Conservation (phyloP, 1,140 invertebrate genomes). For the Drosophila navojoa region DNA sequence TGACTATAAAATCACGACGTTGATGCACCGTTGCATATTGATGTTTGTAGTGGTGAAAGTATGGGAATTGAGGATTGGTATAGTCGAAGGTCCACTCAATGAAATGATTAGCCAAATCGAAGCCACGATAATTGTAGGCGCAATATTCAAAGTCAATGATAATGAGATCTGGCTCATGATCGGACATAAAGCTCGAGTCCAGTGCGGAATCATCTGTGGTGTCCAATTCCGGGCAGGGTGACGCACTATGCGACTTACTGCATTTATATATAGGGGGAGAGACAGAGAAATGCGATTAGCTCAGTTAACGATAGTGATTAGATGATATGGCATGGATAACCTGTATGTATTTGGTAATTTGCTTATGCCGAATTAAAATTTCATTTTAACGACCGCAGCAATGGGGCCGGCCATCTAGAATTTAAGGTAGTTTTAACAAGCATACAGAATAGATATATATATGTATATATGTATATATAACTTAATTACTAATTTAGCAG, state of each 20-base stretch:
- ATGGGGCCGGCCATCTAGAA: conserved; percentile 62
- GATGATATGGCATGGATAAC: conserved; percentile 53
- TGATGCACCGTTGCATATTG: conserved; percentile 91
- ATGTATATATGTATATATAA: conserved; percentile 26
- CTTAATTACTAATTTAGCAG: conserved; percentile 42
- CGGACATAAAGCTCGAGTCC: conserved; percentile 67
- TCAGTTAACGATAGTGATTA: conserved; percentile 1
- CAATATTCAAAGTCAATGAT: conserved; percentile 98
- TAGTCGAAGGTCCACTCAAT: conserved; percentile 98
- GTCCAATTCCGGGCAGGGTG: conserved; percentile 61
- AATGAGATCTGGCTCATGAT: conserved; percentile 87
- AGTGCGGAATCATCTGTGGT: conserved; percentile 72
- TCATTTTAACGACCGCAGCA: conserved; percentile 66
- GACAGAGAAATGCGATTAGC: conserved; percentile 12
- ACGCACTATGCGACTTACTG: conserved; percentile 50
- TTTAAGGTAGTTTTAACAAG: conserved; percentile 63
- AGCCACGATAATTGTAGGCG: conserved; percentile 96
- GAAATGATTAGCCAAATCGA: conserved; percentile 98
- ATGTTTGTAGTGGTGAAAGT: conserved; percentile 88
- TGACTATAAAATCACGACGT: conserved; percentile 85
- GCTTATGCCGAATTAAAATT: conserved; percentile 48
- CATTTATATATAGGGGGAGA: not conserved
- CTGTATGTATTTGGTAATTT: conserved; percentile 59
- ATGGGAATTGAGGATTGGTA: conserved; percentile 90
- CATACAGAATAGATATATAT: conserved; percentile 32